Evolutionary conservation across 2,797 vertebrate genomes (phyloP).

Genomic region (Enteromius afrohamiltoni): DNA sequence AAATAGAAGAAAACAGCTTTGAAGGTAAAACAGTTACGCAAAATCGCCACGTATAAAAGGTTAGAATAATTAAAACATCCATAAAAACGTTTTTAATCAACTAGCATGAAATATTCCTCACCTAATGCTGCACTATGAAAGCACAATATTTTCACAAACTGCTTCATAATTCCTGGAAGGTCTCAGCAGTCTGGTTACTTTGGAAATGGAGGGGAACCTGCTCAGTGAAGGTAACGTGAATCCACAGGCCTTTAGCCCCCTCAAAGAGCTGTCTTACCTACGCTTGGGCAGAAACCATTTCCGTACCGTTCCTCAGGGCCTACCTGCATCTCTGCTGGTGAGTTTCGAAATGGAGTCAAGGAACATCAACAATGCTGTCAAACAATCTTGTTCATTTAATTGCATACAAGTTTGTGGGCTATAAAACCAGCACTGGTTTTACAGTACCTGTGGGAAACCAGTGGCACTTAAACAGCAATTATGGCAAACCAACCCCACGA

Average conservation of each 20-base stretch:
- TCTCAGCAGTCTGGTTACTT: constrained; percentile 84
- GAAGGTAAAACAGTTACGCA: constrained; percentile 75
- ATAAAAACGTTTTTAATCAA: constrained; percentile 11
- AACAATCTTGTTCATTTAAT: constrained; percentile 12
- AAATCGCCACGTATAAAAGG: background rate
- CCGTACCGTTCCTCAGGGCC: constrained; percentile 90
- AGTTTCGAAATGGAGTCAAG: background rate
- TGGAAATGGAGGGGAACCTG: constrained; percentile 95
- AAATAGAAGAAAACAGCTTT: constrained; percentile 81
- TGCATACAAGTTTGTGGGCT: background rate
- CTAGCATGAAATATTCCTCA: constrained; percentile 8
- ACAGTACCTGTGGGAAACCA: constrained; percentile 49
- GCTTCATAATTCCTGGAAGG: constrained; percentile 69
- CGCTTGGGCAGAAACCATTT: constrained; percentile 91
- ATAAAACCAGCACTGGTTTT: constrained; percentile 20
- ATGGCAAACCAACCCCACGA: constrained; percentile 44
- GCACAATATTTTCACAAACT: constrained; percentile 8
- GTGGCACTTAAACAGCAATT: constrained; percentile 39
- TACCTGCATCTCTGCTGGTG: constrained; percentile 90
- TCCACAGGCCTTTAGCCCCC: constrained; percentile 82
- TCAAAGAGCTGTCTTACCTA: constrained; percentile 86
- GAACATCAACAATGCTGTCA: background rate
- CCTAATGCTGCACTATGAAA: constrained; percentile 11
- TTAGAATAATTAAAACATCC: background rate
- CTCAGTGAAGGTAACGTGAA: constrained; percentile 88